Conservation (phyloP, 2,797 vertebrate species). For the Capromys pilorides region DNA sequence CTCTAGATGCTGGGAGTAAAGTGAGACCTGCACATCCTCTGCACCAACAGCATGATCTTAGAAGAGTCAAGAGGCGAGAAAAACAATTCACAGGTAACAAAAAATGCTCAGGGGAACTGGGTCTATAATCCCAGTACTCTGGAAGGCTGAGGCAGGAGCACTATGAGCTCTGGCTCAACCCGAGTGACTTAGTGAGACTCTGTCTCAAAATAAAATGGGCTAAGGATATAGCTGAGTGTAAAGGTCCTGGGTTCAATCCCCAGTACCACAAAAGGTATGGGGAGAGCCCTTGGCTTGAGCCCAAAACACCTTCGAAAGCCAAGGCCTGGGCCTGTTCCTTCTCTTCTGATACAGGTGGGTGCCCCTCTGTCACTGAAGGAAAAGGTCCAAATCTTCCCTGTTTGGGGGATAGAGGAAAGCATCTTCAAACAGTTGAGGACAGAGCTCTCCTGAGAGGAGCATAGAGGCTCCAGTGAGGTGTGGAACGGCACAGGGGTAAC, state of each 20-base stretch:
- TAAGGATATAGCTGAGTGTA: neutral
- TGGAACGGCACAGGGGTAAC: neutral
- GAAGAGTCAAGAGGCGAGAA: constrained; percentile 83
- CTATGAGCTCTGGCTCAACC: neutral
- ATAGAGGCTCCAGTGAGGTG: neutral
- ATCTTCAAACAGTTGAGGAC: neutral
- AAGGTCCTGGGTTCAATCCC: neutral
- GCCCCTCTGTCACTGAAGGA: neutral
- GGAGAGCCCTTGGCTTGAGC: neutral
- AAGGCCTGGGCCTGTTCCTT: neutral
- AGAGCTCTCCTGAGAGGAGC: neutral
- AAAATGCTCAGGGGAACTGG: neutral
- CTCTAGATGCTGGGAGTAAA: constrained; percentile 40
- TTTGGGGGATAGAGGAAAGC: neutral
- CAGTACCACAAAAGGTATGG: neutral
- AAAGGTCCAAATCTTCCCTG: neutral
- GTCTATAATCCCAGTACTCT: neutral
- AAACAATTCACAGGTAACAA: constrained; percentile 75
- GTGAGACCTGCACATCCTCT: no score
- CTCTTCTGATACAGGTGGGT: neutral
- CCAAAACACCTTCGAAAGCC: no score
- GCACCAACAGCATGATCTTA: neutral
- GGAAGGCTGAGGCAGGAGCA: neutral
- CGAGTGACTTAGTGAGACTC: neutral
- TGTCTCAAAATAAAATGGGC: neutral